Conservation (phyloP, 2,888 invertebrate species). For the Microctonus hyperodae region DNA sequence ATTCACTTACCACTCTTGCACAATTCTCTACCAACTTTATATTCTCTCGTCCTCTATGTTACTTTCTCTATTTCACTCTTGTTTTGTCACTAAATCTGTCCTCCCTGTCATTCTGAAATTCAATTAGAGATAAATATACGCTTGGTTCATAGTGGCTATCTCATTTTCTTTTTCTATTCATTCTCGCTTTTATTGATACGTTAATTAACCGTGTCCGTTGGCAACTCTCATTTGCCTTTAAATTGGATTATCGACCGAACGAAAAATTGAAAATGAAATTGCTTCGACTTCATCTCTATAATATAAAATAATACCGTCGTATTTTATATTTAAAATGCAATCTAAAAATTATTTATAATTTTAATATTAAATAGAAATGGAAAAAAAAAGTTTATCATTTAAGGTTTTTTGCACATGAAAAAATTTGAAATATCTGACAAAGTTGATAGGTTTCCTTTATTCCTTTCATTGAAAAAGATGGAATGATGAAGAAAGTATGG, state of each 20-base stretch:
- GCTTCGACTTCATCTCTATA: neutral
- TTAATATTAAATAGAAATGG: neutral
- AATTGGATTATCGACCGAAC: conserved; percentile 13
- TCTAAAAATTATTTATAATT: neutral
- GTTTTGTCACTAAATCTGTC: neutral
- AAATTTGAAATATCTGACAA: neutral
- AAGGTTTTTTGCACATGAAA: neutral
- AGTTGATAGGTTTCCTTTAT: neutral
- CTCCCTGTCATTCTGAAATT: neutral
- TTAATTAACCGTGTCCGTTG: conserved; percentile 17
- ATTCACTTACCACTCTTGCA: neutral
- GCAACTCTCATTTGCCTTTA: conserved; percentile 13
- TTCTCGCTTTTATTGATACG: conserved; percentile 26
- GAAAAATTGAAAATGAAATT: conserved; percentile 10
- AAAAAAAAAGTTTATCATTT: conserved; percentile 1
- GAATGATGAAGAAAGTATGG: neutral
- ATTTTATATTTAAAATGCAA: no score
- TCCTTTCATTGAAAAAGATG: neutral
- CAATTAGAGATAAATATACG: conserved; percentile 5
- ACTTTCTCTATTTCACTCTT: neutral
- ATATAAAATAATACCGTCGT: neutral
- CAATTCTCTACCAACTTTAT: neutral
- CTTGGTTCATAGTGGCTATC: neutral
- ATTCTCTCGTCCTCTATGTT: neutral
- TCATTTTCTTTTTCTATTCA: conserved; percentile 9